A percentile compares a stretch with the other conserved stretches of the same genome.
Conservation (phyloP, 2,113 vertebrate species). For the Geococcyx californianus region DNA sequence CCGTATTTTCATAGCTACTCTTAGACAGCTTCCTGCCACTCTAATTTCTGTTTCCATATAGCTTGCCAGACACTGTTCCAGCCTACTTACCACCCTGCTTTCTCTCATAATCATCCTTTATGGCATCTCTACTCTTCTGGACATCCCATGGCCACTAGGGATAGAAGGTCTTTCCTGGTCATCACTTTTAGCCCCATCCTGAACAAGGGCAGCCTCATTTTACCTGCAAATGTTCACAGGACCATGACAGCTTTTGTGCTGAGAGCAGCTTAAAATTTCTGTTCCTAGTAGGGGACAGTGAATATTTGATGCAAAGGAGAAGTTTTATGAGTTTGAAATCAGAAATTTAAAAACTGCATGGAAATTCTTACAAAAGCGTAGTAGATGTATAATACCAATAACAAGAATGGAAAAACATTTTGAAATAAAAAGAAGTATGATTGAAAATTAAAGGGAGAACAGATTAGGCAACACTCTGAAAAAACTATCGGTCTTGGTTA, state of each 20-base stretch:
- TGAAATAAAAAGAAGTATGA: background rate
- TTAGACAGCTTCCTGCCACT: background rate
- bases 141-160: background rate
- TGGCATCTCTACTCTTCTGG: background rate
- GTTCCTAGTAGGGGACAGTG: background rate
- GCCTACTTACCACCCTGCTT: background rate
- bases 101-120: background rate
- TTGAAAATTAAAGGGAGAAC: background rate
- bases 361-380: conserved; percentile 2
- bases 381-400: background rate
- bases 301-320: background rate
- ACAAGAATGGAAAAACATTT: conserved; percentile 3
- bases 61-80: background rate
- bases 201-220: background rate
- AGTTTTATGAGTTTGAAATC: background rate
- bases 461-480: background rate
- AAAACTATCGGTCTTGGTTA: background rate
- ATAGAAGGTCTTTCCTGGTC: background rate
- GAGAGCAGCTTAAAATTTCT: background rate
- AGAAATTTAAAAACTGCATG: background rate
- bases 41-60: background rate
- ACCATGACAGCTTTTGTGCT: background rate
- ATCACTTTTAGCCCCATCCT: background rate
- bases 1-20: background rate
- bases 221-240: background rate